A percentile compares a stretch with the other conserved stretches of the same genome.
Evolutionary conservation across 2,797 vertebrate species (phyloP).

Genomic region (Gymnocypris eckloni): DNA sequence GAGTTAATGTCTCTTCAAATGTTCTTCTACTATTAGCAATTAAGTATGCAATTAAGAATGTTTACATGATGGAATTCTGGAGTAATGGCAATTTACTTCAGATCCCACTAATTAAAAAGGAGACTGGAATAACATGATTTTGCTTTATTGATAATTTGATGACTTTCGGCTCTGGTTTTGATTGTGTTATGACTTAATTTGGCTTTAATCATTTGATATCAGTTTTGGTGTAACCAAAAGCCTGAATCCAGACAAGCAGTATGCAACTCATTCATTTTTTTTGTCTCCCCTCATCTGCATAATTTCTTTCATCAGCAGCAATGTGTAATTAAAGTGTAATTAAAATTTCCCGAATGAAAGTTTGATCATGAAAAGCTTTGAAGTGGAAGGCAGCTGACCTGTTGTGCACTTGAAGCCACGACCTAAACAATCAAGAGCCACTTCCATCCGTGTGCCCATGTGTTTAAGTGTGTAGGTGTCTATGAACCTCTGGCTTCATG

Average conservation of each 20-base stretch:
- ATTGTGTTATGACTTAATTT: constrained; percentile 56
- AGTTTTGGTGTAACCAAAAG: constrained; percentile 35
- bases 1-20: constrained; percentile 56
- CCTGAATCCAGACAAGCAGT: constrained; percentile 25
- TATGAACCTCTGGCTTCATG: background rate
- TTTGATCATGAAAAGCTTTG: constrained; percentile 48
- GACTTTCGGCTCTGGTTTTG: constrained; percentile 46
- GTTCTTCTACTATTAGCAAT: constrained; percentile 52
- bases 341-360: constrained; percentile 61
- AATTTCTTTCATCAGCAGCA: constrained; percentile 69
- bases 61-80: constrained; percentile 50
- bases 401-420: constrained; percentile 57
- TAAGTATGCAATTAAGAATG: constrained; percentile 57
- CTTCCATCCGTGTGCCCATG: constrained; percentile 4
- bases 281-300: constrained; percentile 66
- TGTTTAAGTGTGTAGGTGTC: background rate
- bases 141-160: constrained; percentile 56
- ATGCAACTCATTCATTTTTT: constrained; percentile 45
- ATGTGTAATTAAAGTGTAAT: constrained; percentile 67
- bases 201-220: constrained; percentile 55
- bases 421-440: constrained; percentile 46
- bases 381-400: constrained; percentile 37
- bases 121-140: constrained; percentile 27
- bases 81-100: constrained; percentile 51
- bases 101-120: constrained; percentile 47